phyloP scores from a whole-genome alignment of 2,888 invertebrate genomes.

The Notodonta dromedarius region DNA sequence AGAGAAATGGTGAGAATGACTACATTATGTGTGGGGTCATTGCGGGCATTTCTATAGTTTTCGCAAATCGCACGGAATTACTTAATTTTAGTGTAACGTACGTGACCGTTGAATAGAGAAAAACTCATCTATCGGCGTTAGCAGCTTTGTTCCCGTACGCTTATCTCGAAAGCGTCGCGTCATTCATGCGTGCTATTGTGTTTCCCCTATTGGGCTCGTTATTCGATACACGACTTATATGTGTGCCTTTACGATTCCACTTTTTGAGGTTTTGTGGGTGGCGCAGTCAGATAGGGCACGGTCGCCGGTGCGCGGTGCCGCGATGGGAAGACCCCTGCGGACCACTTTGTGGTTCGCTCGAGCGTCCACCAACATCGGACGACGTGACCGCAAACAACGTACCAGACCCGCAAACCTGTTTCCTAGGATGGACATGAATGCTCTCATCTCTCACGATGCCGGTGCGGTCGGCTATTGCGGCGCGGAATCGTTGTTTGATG shows the following conservation, averaged over 20 bases:
- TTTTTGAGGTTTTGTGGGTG: slow-evolving; percentile 57
- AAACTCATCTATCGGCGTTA: slow-evolving; percentile 44
- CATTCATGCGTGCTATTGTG: slow-evolving; percentile 63
- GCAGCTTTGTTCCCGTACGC: slow-evolving; percentile 50
- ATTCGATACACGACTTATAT: slow-evolving; percentile 48
- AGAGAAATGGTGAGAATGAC: slow-evolving; percentile 27
- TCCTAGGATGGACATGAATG: slow-evolving; percentile 45
- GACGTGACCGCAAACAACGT: slow-evolving; percentile 73
- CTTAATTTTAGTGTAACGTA: slow-evolving; percentile 53
- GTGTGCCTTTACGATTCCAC: slow-evolving; percentile 45
- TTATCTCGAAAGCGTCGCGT: slow-evolving; percentile 62
- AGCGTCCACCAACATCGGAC: slow-evolving; percentile 61
- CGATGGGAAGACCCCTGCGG: slow-evolving; percentile 49
- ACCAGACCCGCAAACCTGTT: slow-evolving; percentile 69
- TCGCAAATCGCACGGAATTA: slow-evolving; percentile 40
- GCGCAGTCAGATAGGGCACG: slow-evolving; percentile 32
- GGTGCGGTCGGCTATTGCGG: slow-evolving; percentile 27
- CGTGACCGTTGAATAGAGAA: slow-evolving; percentile 67
- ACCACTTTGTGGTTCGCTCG: slow-evolving; percentile 69
- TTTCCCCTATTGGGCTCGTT: slow-evolving; percentile 60
- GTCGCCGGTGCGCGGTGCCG: slow-evolving; percentile 27
- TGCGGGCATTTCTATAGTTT: slow-evolving; percentile 31
- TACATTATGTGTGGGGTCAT: slow-evolving; percentile 22
- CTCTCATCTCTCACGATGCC: slow-evolving; percentile 27
- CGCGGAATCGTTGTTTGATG: slow-evolving; percentile 26